Evolutionary conservation across 2,113 vertebrate species (phyloP), one percentile per base, ranked within the genome.

Genomic region (Burhinus bistriatus): DNA sequence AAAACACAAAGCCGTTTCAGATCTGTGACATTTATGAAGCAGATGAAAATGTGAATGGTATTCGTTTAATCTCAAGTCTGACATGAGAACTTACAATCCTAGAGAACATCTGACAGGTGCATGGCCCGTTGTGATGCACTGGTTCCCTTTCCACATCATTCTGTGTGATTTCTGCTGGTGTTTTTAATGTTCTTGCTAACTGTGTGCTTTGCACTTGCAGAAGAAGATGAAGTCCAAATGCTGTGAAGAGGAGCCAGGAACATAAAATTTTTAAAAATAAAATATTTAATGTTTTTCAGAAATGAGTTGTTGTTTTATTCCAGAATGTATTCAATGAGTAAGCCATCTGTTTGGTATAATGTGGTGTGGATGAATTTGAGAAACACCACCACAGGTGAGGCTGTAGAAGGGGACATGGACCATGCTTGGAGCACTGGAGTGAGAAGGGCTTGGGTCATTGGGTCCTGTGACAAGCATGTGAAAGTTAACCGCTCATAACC

Each of bases 221-320:
- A 77, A 76, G 87, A 61, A 59, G 84, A 72, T 22, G 89, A 61
- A 90, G 40, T 32, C 85, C 2, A 38, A 75, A 62, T 14, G 59
- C 75, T 38, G 4, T 30, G 94, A 96, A 94, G 95, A 97, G 80
- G 94, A 96, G 38, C 76, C 72, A 52, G 73, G 91, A 91, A 38
- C 13, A 9, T 26, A 25, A 5, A 20, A 1, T 20, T 72, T 16
- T 38, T 13, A 7, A 57, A 66, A 98, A 98, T 97, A 98, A 97
- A 97, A 22, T 25, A 75, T 8, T 81, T 61, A 18, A 19, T 20
- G 64, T 69, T 83, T 81, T 72, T 64, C 68, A 30, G 54, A 80
- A 65, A n/a, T 22, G 3, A 9, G 10, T 72, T 58, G 4, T 94
- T 95, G 61, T 65, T 69, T 95, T 58, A 34, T 90, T 94, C 7